Base-by-base conservation (phyloP, 1,140 invertebrate species). In the Adelges cooleyi region DNA sequence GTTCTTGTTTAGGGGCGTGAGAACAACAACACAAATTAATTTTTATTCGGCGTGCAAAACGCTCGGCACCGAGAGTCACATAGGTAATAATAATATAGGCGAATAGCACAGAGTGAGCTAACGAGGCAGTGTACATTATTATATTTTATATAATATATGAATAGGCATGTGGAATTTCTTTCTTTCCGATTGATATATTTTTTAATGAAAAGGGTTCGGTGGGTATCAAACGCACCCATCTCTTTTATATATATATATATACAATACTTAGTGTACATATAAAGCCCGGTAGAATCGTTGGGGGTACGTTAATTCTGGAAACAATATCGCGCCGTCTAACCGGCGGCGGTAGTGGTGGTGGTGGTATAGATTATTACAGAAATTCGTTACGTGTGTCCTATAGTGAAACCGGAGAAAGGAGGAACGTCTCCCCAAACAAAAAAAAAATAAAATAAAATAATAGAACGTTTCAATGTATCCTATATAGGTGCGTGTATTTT, bases 271-370 rank as follows among this genome's bases (percentile, higher is more conserved):
- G 11, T 33, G 56, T 17, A 18, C 42, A 33, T 33, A 33, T 11
- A 33, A 33, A 33, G 11, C 42, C n/a, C 22, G 25, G 8, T 22
- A 33, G 25, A 46, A 48, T 48, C 56, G 56, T 15, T 48, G 38
- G 56, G 56, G 54, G 56, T 62, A 62, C 56, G 56, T 62, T 62
- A 48, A 62, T 62, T 62, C 42, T 48, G 56, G 42, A 62, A 62
- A 62, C 56, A 62, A 62, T 62, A 23, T 59, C 54, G 54, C 18
- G 4, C 36, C 36, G 52, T 20, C 54, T n/a, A 38, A n/a, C 56
- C 27, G 56, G 13, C 17, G 27, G 38, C 25, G 13, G 17, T 33
- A 25, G 42, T 18, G 3, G 38, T 17, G 38, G n/a, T n/a, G n/a
- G n/a, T 25, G 36, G 53, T 27, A 17, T 15, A 46, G 56, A 62